Conservation (phyloP, 2,797 vertebrate genomes). For the Holocentrus rufus region DNA sequence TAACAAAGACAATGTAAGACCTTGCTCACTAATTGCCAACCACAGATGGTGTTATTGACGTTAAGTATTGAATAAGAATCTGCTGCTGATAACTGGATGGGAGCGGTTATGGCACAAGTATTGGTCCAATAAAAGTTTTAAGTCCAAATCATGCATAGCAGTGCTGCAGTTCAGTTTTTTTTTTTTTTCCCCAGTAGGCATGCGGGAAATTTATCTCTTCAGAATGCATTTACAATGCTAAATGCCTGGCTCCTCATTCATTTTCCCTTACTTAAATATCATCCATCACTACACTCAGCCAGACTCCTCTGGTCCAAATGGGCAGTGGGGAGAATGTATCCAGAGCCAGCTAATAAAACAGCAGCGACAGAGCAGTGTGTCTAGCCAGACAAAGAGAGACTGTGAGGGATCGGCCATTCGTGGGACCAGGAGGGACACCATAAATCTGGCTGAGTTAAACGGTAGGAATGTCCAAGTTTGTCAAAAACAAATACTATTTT, state of each 20-base stretch:
- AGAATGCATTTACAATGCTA: conserved; percentile 38
- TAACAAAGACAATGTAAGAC: no score
- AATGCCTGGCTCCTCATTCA: conserved; percentile 32
- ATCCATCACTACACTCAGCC: conserved; percentile 58
- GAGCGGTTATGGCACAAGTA: not conserved
- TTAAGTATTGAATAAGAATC: conserved; percentile 10
- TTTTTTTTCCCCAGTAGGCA: not conserved
- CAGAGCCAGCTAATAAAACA: conserved; percentile 72
- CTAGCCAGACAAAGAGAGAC: conserved; percentile 72
- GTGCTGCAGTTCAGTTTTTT: conserved; percentile 3
- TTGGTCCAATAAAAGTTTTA: conserved; percentile 18
- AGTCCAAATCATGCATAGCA: conserved; percentile 9
- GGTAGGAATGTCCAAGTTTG: conserved; percentile 74
- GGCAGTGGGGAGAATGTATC: conserved; percentile 56
- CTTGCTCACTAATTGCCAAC: conserved; percentile 5
- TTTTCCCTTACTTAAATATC: conserved; percentile 59
- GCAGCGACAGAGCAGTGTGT: conserved; percentile 56
- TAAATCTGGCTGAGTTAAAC: conserved; percentile 74
- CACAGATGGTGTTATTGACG: not conserved
- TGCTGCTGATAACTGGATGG: conserved; percentile 6
- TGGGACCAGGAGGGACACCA: conserved; percentile 58
- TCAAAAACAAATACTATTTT: conserved; percentile 78
- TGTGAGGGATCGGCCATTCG: conserved; percentile 59
- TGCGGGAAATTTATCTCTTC: conserved; percentile 17
- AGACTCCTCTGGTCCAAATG: conserved; percentile 59